Percentiles rank a stretch among this genome's conserved stretches.
Evolutionary conservation across 2,888 invertebrate genomes (phyloP).

Genomic region (Polydrusus pterygomalis): DNA sequence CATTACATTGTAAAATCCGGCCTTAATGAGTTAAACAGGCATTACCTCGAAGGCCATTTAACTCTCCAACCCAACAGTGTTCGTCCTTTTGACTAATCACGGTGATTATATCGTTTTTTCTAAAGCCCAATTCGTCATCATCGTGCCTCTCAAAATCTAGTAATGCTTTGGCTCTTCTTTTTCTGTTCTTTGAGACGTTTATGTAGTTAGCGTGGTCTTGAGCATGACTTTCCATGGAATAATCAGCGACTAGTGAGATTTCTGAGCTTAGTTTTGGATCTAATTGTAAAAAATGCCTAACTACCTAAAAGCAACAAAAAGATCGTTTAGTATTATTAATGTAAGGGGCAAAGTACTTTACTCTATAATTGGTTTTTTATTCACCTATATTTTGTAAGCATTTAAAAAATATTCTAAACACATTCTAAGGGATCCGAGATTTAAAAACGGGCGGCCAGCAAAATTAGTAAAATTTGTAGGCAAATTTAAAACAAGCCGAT

Average conservation of each 20-base stretch:
- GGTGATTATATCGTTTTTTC: constrained; percentile 98
- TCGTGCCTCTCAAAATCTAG: constrained; percentile 98
- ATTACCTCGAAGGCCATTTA: constrained; percentile 90
- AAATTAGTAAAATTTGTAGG: no score
- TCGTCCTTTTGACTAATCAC: constrained; percentile 98
- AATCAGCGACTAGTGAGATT: constrained; percentile 91
- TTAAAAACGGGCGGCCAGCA: no score
- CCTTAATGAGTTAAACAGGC: no score
- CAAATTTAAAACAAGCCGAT: no score
- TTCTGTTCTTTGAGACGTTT: constrained; percentile 91
- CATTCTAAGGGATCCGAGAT: no score
- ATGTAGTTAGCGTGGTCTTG: constrained; percentile 96
- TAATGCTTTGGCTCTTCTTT: constrained; percentile 94
- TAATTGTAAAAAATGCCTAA: constrained; percentile 94
- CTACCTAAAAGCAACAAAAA: constrained; percentile 73
- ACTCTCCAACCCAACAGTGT: constrained; percentile 98
- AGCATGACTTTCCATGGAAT: constrained; percentile 95
- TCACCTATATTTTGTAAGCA: no score
- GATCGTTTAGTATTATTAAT: background rate
- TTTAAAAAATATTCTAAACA: no score
- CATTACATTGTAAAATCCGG: no score
- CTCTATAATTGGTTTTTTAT: no score
- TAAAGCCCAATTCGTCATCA: constrained; percentile 98
- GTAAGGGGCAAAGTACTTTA: no score
- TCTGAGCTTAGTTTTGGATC: constrained; percentile 90